Conservation (phyloP, 2,888 invertebrate genomes). For the Perizoma affinitatum region DNA sequence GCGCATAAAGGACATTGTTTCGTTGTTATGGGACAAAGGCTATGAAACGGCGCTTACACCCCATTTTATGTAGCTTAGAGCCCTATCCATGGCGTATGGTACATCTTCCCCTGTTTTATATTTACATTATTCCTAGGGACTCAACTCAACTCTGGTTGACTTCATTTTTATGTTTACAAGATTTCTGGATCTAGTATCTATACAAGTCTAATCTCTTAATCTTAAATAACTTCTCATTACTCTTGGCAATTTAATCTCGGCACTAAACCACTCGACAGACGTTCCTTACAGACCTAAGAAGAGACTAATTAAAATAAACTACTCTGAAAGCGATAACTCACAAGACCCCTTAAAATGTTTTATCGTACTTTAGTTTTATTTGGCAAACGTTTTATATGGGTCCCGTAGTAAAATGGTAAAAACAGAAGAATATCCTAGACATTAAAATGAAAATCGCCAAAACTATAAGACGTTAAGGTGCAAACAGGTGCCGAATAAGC, state of each 20-base stretch:
- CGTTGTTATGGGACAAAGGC: conserved; percentile 35
- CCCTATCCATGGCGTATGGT: conserved; percentile 19
- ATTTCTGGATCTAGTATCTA: too few species aligned
- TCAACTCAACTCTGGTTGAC: too few species aligned
- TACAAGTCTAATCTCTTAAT: too few species aligned
- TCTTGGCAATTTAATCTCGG: conserved; percentile 7
- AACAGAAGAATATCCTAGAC: not conserved
- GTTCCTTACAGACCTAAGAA: conserved; percentile 12
- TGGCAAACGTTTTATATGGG: conserved; percentile 11
- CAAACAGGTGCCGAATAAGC: too few species aligned
- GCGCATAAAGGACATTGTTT: conserved; percentile 38
- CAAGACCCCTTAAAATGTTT: conserved; percentile 23
- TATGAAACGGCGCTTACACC: conserved; percentile 31
- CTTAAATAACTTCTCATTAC: conserved; percentile 1
- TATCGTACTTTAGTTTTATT: conserved; percentile 18
- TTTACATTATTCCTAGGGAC: too few species aligned
- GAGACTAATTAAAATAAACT: conserved; percentile 28
- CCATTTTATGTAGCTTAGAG: conserved; percentile 26
- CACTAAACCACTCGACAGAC: conserved; percentile 6
- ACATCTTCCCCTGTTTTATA: conserved; percentile 9
- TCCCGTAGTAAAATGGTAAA: not conserved
- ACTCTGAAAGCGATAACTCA: conserved; percentile 12
- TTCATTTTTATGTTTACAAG: too few species aligned
- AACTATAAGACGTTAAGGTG: too few species aligned
- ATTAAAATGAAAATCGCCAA: too few species aligned